phyloP scores from a whole-genome alignment of 2,113 vertebrate species.

The Antigone vipio region DNA sequence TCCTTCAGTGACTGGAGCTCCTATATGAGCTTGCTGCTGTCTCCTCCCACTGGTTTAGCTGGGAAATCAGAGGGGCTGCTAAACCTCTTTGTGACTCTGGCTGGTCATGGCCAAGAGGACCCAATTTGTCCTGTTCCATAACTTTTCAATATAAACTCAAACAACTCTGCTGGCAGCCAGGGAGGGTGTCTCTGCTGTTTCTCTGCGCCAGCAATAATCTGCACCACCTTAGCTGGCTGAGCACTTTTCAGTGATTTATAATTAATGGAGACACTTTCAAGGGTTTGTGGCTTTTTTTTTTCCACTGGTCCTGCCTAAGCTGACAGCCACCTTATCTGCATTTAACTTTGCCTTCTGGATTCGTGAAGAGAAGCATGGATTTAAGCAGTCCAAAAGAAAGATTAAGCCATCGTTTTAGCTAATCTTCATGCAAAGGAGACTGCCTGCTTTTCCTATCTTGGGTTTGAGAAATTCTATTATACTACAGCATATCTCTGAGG shows the following conservation, averaged over 20 bases:
- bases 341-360: conserved; percentile 12
- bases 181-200: neutral
- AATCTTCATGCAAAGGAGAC: neutral
- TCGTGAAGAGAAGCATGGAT: neutral
- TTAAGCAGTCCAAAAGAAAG: neutral
- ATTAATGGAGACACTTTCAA: neutral
- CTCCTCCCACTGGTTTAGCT: neutral
- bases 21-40: neutral
- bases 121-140: neutral
- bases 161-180: neutral
- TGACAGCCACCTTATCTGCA: neutral
- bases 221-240: neutral
- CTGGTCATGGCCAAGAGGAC: neutral
- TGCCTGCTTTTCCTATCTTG: neutral
- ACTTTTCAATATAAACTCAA: neutral
- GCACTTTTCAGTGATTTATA: neutral
- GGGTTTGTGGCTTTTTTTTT: neutral
- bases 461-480: neutral
- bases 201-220: neutral
- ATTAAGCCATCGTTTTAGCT: neutral
- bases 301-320: neutral
- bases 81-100: neutral
- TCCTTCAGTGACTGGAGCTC: neutral
- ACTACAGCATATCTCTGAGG: neutral
- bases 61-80: neutral